Evolutionary conservation across 1,140 invertebrate species (phyloP).

Genomic region (Sweltsa coloradensis): DNA sequence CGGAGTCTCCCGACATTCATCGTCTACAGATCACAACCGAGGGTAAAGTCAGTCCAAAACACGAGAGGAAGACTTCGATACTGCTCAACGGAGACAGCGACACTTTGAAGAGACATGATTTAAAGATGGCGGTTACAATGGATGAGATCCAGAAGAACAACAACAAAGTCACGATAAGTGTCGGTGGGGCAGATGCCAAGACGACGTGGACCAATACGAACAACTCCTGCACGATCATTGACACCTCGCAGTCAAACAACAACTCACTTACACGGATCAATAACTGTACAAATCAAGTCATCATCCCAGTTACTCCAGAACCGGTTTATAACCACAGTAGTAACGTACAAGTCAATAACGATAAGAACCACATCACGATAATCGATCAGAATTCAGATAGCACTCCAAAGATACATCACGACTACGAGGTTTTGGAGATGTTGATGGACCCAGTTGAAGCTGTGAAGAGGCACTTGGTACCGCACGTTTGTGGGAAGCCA

Average conservation of each 20-base stretch:
- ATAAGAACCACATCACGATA: too few relatives aligned
- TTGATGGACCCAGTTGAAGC: conserved; percentile 55
- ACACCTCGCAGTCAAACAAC: too few relatives aligned
- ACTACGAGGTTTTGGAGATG: conserved; percentile 29
- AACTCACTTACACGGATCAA: too few relatives aligned
- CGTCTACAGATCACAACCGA: neutral
- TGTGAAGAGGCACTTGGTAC: conserved; percentile 51
- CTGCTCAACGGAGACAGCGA: neutral
- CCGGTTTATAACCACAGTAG: too few relatives aligned
- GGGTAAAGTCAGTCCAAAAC: neutral
- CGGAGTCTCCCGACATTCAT: conserved; percentile 1
- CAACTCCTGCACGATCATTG: conserved; percentile 3
- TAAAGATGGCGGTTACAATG: conserved; percentile 20
- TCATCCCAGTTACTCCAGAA: conserved; percentile 1
- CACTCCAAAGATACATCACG: neutral
- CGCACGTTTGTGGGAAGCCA: conserved; percentile 58
- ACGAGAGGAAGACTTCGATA: neutral
- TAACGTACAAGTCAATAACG: too few relatives aligned
- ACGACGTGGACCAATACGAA: neutral
- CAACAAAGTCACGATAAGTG: conserved; percentile 24
- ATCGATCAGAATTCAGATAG: too few relatives aligned
- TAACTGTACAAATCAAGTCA: neutral
- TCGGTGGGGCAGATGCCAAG: conserved; percentile 17
- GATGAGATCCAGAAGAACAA: neutral
- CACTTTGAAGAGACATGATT: conserved; percentile 14